Evolutionary conservation across 2,113 vertebrate species (phyloP).

Genomic region (Pteruthius melanotis): DNA sequence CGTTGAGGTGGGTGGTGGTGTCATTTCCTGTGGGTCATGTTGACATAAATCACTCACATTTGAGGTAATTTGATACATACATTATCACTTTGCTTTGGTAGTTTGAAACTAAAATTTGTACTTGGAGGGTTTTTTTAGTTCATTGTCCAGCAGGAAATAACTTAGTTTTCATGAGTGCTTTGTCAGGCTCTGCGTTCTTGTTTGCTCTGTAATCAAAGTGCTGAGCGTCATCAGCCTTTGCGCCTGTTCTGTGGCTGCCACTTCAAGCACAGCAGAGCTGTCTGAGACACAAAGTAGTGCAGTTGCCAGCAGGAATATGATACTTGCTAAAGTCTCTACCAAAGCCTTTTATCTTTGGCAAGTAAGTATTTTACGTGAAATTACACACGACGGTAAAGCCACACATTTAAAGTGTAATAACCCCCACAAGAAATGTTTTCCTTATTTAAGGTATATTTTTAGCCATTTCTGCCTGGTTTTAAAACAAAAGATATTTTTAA

Average conservation of each 20-base stretch:
- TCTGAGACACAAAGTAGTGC: background rate
- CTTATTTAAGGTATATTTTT: slow-evolving; percentile 2
- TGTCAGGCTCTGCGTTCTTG: background rate
- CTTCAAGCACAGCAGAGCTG: slow-evolving; percentile 9
- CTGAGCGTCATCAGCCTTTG: background rate
- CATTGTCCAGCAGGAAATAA: background rate
- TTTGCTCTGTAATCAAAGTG: background rate
- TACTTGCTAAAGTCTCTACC: slow-evolving; percentile 44
- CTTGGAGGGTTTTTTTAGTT: background rate
- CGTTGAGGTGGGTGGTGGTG: background rate
- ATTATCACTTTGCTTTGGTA: background rate
- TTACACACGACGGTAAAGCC: slow-evolving; percentile 50
- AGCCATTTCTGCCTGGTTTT: slow-evolving; percentile 13
- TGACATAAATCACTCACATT: background rate
- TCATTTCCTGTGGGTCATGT: background rate
- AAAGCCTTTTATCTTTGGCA: slow-evolving; percentile 57
- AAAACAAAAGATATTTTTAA: background rate
- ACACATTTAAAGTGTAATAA: slow-evolving; percentile 50
- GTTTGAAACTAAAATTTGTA: background rate
- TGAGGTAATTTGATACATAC: background rate
- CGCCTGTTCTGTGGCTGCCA: slow-evolving; percentile 15
- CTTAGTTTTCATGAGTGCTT: background rate
- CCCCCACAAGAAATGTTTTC: slow-evolving; percentile 37
- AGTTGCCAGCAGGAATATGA: slow-evolving; percentile 41
- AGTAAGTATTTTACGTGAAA: slow-evolving; percentile 55